Evolutionary conservation across 2,888 invertebrate genomes (phyloP).

Genomic region (Neoascia interrupta): DNA sequence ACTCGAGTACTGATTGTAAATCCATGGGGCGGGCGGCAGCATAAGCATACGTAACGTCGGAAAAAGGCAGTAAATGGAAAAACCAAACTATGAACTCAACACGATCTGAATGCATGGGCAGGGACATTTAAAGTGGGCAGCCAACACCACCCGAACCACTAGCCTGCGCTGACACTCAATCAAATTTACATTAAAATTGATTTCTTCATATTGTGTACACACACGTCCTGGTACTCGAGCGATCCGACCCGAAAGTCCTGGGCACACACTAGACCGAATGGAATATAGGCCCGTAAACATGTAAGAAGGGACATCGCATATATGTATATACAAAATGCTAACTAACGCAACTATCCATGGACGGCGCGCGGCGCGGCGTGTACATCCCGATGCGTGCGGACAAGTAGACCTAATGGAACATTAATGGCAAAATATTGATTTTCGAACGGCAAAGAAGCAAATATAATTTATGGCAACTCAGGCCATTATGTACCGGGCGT

Average conservation of each 20-base stretch:
- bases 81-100: conserved; percentile 16
- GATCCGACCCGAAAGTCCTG: too few species aligned
- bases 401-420: conserved; percentile 55
- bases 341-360: conserved; percentile 18
- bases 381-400: conserved; percentile 24
- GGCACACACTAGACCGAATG: too few species aligned
- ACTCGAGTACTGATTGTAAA: conserved; percentile 22
- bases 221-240: too few species aligned
- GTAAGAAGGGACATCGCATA: neutral
- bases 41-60: too few species aligned
- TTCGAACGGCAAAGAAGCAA: conserved; percentile 45
- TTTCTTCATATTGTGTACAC: conserved; percentile 33
- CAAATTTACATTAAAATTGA: conserved; percentile 59
- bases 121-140: conserved; percentile 24
- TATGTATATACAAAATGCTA: conserved; percentile 21
- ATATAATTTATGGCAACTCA: conserved; percentile 40
- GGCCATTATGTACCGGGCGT: conserved; percentile 34
- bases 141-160: conserved; percentile 6
- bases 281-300: too few species aligned
- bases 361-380: too few species aligned
- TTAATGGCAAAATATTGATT: conserved; percentile 65
- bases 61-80: conserved; percentile 37
- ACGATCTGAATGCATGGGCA: conserved; percentile 11
- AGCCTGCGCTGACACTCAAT: conserved; percentile 29
- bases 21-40: conserved; percentile 24